Evolutionary conservation across 1,140 invertebrate species (phyloP).

Genomic region (Caerostris darwini): DNA sequence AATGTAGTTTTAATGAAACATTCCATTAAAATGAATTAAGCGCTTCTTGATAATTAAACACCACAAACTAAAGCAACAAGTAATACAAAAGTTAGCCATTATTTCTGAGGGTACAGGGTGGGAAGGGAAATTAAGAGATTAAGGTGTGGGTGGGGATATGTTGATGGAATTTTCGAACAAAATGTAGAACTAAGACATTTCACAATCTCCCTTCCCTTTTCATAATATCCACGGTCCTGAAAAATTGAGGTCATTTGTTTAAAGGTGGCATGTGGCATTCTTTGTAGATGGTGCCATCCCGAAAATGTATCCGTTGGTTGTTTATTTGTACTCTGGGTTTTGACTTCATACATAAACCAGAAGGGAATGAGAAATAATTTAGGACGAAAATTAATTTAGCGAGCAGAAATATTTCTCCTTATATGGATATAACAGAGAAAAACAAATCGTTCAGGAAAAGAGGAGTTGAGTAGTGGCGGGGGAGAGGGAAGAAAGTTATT

Average conservation of each 20-base stretch:
- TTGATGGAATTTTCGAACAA: background rate
- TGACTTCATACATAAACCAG: background rate
- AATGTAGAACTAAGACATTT: background rate
- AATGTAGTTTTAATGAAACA: background rate
- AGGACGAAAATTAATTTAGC: background rate
- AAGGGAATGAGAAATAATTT: background rate
- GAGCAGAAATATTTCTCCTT: background rate
- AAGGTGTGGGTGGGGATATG: background rate
- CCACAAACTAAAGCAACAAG: background rate
- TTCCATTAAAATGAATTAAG: background rate
- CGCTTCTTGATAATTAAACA: background rate
- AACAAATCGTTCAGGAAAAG: background rate
- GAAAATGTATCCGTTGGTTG: background rate
- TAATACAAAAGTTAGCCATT: too few species aligned
- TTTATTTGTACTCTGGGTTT: background rate
- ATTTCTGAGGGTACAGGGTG: too few species aligned
- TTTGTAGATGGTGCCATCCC: background rate
- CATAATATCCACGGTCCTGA: background rate
- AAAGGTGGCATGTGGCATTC: background rate
- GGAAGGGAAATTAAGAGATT: too few species aligned
- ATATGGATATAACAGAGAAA: background rate
- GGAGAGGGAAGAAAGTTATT: background rate
- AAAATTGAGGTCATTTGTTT: conserved; percentile 3
- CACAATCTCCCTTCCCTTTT: background rate
- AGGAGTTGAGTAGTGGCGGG: too few species aligned